Evolutionary conservation across 1,140 invertebrate species (phyloP), one percentile per base, ranked within the genome.

Genomic region (Aphelinus atriplicis): DNA sequence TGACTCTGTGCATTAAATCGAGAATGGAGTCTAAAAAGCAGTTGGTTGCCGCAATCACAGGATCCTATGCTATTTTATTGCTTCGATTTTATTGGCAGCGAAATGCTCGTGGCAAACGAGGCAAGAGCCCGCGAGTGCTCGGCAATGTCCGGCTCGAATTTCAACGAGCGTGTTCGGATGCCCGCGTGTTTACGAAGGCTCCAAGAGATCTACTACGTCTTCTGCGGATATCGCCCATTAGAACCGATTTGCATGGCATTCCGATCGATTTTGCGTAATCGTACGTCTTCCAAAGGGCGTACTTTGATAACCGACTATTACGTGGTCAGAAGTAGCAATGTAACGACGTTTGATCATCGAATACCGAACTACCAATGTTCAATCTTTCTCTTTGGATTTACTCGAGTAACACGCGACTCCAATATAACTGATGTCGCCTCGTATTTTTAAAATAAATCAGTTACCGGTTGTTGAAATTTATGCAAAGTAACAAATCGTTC

Each of bases 91-190:
- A 76, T 76, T 76, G 74, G 63, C 69, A 62, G 63, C 55, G 63
- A 76, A 76, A 67, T 71, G 73, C 9, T 43, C 46, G 50, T 3
- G 10, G 50, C 45, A 55, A 56, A 47, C 73, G 65, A 55, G n/a
- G 48, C 9, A 55, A 3, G 42, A 68, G 45, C 46, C 3, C 46
- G 10, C 51, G 47, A 47, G 68, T 68, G 67, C 64, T 62, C 73
- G 67, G 66, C 73, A 65, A 76, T 71, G 74, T 76, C 74, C 74
- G 74, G 74, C 64, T 76, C 69, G 57, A 56, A 71, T 71, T 76
- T 71, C 74, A 61, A 47, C 53, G 62, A 45, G 48, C 53, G 51
- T 2, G 26, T 61, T 3, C 60, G 26, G 60, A 42, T 43, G 3
- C 45, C 3, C 45, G 51, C 60, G 26, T 61, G 60, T 61, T 43